Base-by-base conservation (phyloP, 2,113 vertebrate species). In the Nettapus auritus region DNA sequence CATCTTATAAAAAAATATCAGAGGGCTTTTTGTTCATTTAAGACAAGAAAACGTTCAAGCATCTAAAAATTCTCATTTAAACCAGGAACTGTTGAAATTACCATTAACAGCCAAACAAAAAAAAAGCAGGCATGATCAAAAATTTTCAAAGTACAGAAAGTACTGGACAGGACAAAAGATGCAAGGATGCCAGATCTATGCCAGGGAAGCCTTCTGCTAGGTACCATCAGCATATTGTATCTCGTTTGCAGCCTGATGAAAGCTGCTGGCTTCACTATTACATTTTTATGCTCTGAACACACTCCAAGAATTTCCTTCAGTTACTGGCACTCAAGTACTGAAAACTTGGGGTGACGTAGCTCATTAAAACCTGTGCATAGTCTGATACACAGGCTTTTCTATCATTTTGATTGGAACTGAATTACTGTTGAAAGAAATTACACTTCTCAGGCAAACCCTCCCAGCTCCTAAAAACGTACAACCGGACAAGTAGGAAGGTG, bases 151-250 rank as follows among this genome's bases (percentile, higher is more conserved):
- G 83, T 82, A 93, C 79, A 83, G 33, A 55, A 88, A 71, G 73
- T 60, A 82, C 84, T 81, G 74, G 60, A 87, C 48, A 88, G 76
- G 26, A 80, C 1, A 57, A 31, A 59, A 83, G 50, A 73, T 4
- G 82, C 9, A 88, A 7, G 28, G 23, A 83, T 78, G 21, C 33
- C 20, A 1, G 17, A 53, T 33, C 55, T 59, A 55, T 70, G 76
- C 73, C 82, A 96, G 67, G 15, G 11, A 63, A 23, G 63, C 82
- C 91, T 91, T 95, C 88, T 94, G 93, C 82, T 83, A 88, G 76
- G 60, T 93, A 83, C 82, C 42, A 70, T 67, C 60, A 33, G 40
- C 29, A 13, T 78, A 90, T 70, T 77, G 63, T 73, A 90, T 75
- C 79, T 88, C 57, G 82, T 22, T 42, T 93, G 87, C 81, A 89